Conservation (phyloP, 2,113 vertebrate genomes). For the Lathamus discolor region DNA sequence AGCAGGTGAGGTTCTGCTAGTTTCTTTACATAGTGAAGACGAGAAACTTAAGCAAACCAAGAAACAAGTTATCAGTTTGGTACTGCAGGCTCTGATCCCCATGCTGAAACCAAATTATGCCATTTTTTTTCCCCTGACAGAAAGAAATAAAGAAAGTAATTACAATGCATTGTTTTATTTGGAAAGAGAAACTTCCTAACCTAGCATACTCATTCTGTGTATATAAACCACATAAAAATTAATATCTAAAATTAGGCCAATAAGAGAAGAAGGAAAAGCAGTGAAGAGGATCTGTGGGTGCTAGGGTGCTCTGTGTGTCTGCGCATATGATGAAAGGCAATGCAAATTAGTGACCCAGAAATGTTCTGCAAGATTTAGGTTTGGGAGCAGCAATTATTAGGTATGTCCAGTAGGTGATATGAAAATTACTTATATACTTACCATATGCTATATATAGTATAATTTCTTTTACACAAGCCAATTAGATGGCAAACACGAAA, state of each 20-base stretch:
- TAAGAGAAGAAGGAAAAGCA: background rate
- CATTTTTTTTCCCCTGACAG: background rate
- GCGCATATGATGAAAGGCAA: background rate
- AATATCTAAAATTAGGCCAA: background rate
- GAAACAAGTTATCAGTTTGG: background rate
- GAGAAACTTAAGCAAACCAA: background rate
- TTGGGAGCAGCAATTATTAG: background rate
- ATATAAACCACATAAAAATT: background rate
- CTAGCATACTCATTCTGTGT: background rate
- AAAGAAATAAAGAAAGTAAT: background rate
- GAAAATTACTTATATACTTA: background rate
- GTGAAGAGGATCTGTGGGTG: background rate
- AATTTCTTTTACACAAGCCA: background rate
- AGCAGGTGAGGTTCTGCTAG: background rate
- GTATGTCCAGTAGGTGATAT: background rate
- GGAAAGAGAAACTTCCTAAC: background rate
- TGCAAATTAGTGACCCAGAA: background rate
- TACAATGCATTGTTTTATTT: background rate
- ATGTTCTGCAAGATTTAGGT: background rate
- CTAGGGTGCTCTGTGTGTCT: background rate
- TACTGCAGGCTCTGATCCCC: background rate
- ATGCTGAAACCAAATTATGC: background rate
- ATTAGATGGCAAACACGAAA: background rate
- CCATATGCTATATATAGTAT: background rate
- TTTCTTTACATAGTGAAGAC: background rate